Evolutionary conservation across 2,888 invertebrate genomes (phyloP).

Genomic region (Trachelus iudaicus): DNA sequence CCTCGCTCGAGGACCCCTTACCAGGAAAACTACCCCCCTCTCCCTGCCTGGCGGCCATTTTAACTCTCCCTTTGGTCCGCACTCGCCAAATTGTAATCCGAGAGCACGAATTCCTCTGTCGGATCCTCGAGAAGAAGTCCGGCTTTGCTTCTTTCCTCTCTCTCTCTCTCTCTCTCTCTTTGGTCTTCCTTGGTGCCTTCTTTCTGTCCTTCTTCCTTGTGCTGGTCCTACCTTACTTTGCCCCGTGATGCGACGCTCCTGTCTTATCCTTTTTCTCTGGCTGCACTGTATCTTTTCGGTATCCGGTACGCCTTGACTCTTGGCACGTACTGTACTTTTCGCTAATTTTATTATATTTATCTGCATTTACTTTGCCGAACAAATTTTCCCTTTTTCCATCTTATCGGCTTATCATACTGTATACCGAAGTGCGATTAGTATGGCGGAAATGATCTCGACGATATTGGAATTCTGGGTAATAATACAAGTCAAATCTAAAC

Average conservation of each 20-base stretch:
- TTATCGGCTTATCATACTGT: no score
- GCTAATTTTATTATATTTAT: no score
- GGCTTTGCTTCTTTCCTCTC: neutral
- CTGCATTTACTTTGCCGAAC: neutral
- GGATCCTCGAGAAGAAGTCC: neutral
- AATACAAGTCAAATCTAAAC: neutral
- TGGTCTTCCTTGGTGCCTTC: no score
- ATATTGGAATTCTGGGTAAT: neutral
- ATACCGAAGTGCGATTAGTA: neutral
- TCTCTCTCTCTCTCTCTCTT: no score
- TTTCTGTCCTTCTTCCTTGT: no score
- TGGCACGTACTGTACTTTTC: no score
- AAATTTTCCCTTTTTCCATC: neutral
- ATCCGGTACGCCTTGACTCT: no score
- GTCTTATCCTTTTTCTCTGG: no score
- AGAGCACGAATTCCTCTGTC: slow-evolving; percentile 50
- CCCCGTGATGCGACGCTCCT: no score
- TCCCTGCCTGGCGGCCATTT: slow-evolving; percentile 64
- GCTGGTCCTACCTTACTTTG: no score
- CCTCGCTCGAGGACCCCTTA: slow-evolving; percentile 44
- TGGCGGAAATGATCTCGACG: neutral
- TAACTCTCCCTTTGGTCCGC: slow-evolving; percentile 59
- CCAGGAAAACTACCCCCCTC: slow-evolving; percentile 63
- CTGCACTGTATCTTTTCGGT: no score
- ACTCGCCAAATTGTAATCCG: slow-evolving; percentile 62